Base-by-base conservation (phyloP, 2,888 invertebrate species). In the Lasioglossum marginatum region DNA sequence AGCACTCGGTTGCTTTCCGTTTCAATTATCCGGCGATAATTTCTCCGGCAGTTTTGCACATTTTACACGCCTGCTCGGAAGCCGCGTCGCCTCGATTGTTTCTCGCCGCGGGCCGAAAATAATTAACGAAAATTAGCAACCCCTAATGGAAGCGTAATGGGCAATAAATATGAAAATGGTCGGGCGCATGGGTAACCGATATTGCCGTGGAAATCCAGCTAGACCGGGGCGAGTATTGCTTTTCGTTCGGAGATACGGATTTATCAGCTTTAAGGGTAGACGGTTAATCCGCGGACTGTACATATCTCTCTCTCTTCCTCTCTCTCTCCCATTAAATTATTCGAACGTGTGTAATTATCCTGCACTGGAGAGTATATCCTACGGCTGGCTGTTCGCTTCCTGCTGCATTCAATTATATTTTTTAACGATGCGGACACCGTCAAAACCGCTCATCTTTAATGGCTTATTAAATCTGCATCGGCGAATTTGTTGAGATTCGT, bases 351-450 rank as follows among this genome's bases (percentile, higher is more conserved):
- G 68, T 68, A 68, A 68, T 68, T 37, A 68, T 37, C n/a, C 10
- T 23, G 77, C 81, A 79, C 37, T 16, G 63, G 63, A 79, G 82
- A 84, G 89, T 90, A 88, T 89, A 85, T 66, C 19, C 34, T 34
- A 19, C 19, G 19, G 34, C 66, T 66, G 66, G 63, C 63, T 66
- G 66, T 31, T 31, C 63, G 31, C 63, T 63, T 63, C 31, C 63
- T 31, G 63, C 31, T 63, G 16, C 31, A 31, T 63, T 63, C 16
- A 89, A 90, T 90, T 80, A 89, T 89, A 88, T 90, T 90, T 89
- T 63, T 63, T 63, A 63, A 63, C 31, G 63, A 63, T 6, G 31
- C 14, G 16, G 6, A 31, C 16, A 31, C 5, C 16, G 31, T 63
- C 63, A 31, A 63, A 63, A 4, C 52, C 52, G 52, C 27, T 27